These are phyloP conservation scores for Chloroceryle inda DNA, from an alignment of 2,797 vertebrate species.

Conservation along the genomic window DNA sequence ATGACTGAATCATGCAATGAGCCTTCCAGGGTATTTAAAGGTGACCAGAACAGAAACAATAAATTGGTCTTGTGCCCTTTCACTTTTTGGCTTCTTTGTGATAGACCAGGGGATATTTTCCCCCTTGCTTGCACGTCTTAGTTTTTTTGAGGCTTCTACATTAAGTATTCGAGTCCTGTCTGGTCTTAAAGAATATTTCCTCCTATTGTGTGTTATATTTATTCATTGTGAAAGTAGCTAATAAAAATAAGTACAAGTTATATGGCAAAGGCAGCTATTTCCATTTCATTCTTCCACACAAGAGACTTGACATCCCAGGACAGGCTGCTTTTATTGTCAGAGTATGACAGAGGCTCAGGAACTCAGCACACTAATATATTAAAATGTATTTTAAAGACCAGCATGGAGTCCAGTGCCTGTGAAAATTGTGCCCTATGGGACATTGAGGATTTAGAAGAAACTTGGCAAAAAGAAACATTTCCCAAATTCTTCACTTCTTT, in stretches of 20 bases:
- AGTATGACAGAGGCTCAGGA: constrained; percentile 26
- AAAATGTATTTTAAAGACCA: neutral
- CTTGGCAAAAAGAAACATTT: neutral
- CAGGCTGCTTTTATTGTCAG: constrained; percentile 52
- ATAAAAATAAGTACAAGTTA: constrained; percentile 59
- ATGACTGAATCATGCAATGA: constrained; percentile 23
- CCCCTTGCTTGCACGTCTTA: neutral
- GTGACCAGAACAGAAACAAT: constrained; percentile 21
- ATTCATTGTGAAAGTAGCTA: constrained; percentile 51
- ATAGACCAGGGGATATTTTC: neutral
- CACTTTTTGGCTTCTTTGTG: constrained; percentile 11
- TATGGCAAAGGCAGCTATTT: constrained; percentile 57
- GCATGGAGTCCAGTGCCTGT: neutral
- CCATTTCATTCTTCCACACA: constrained; percentile 42
- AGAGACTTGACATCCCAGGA: constrained; percentile 42
- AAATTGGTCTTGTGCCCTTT: constrained; percentile 1
- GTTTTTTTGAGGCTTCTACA: neutral
- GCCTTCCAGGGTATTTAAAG: constrained; percentile 37
- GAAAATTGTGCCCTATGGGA: neutral
- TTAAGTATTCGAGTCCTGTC: constrained; percentile 23
- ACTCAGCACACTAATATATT: neutral
- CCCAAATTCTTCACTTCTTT: neutral
- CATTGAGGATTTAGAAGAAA: neutral
- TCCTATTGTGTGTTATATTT: constrained; percentile 46
- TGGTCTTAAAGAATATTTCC: constrained; percentile 41